phyloP scores from a whole-genome alignment of 1,140 invertebrate genomes.

The Drosophila teissieri region DNA sequence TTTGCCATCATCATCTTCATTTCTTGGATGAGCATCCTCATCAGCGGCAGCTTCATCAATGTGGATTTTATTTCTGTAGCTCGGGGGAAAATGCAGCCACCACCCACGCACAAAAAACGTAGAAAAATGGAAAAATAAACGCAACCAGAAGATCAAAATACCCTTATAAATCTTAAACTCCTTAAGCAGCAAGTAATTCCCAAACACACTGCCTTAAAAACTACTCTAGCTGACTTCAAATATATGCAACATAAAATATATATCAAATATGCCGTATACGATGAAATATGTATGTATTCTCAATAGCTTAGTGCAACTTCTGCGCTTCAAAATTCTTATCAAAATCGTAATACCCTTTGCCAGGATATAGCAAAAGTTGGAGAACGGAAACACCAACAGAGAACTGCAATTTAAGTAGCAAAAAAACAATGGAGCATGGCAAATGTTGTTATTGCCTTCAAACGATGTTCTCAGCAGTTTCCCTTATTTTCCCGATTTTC shows the following conservation, averaged over 20 bases:
- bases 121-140: slow-evolving; percentile 2
- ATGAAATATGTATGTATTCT: too few relatives aligned
- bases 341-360: not conserved
- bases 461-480: slow-evolving; percentile 29
- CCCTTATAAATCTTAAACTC: slow-evolving; percentile 1
- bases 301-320: too few relatives aligned
- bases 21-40: slow-evolving; percentile 23
- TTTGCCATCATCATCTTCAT: slow-evolving; percentile 36
- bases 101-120: not conserved
- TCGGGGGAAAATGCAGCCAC: slow-evolving; percentile 8
- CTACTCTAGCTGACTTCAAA: too few relatives aligned
- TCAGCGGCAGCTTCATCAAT: slow-evolving; percentile 48
- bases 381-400: not conserved
- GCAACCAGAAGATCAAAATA: slow-evolving; percentile 7
- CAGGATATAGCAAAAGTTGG: slow-evolving; percentile 18
- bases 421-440: slow-evolving; percentile 30
- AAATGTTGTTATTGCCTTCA: slow-evolving; percentile 56
- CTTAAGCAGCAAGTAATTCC: not conserved
- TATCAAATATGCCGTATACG: too few relatives aligned
- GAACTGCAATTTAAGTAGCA: slow-evolving; percentile 56
- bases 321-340: not conserved
- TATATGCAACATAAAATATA: not conserved
- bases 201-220: too few relatives aligned
- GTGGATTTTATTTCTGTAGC: slow-evolving; percentile 63
- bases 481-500: slow-evolving; percentile 4